Evolutionary conservation across 2,888 invertebrate genomes (phyloP), one percentile per base, ranked within the genome.

Genomic region (Chydorus sphaericus): DNA sequence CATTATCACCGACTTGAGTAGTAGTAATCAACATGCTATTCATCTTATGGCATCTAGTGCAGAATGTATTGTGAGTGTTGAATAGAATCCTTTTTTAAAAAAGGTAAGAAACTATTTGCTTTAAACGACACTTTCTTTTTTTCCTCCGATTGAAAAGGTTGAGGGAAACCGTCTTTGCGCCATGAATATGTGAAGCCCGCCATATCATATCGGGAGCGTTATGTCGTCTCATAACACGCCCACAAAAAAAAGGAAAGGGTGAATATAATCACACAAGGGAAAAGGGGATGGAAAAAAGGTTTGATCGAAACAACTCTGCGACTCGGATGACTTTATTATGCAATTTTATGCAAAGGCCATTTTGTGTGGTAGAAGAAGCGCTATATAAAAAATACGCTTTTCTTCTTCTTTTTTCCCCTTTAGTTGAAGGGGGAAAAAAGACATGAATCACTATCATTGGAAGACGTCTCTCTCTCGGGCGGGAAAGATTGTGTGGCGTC

Each of bases 281-380:
- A 14, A 38, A 38, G 14, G 38, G 38, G 38, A 37, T 4, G 38
- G n/a, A n/a, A n/a, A n/a, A n/a, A 4, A 38, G 44, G 16, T 23
- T 14, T 44, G 44, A 44, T 44, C 44, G 44, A 44, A 44, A 44
- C 53, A 37, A 53, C 26, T 37, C 28, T 28, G 51, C 26, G 31
- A 48, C 31, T 30, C 31, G 36, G 49, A 55, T 48, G 55, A 49
- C 55, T 55, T 55, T 55, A 55, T 55, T 55, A 55, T 55, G 31
- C 55, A 55, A 55, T 49, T 49, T 55, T 55, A 55, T 55, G 55
- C 55, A 55, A 55, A 55, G 44, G 49, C 55, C 55, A 55, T 55
- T 55, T 55, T 29, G 23, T 18, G 11, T 39, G 20, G 28, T 11
- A 20, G 29, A 5, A 26, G 48, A 28, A 48, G 23, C 29, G 54